Conservation (phyloP, 2,888 invertebrate species). For the Pteria penguin region DNA sequence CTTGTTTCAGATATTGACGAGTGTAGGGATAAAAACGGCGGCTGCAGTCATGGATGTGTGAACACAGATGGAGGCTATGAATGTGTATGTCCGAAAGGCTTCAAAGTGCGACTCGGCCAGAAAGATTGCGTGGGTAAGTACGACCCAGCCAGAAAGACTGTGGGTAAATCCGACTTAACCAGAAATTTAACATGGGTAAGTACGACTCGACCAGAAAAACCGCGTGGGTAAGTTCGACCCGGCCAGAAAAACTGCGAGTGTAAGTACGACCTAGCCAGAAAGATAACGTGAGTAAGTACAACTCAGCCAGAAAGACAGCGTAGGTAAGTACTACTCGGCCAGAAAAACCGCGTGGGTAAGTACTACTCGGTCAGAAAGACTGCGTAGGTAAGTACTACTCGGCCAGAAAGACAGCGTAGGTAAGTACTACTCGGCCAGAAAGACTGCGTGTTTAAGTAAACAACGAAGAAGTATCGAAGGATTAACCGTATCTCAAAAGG, state of each 20-base stretch:
- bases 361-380: too few species aligned
- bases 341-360: slow-evolving; percentile 74
- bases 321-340: slow-evolving; percentile 71
- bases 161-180: too few species aligned
- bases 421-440: too few species aligned
- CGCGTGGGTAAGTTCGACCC: slow-evolving; percentile 75
- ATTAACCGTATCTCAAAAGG: too few species aligned
- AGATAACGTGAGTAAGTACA: too few species aligned
- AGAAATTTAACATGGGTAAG: too few species aligned
- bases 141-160: too few species aligned
- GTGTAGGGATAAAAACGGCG: slow-evolving; percentile 70
- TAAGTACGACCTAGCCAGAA: too few species aligned
- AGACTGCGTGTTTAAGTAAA: too few species aligned
- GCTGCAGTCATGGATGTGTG: slow-evolving; percentile 76
- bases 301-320: slow-evolving; percentile 70
- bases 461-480: too few species aligned
- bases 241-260: too few species aligned
- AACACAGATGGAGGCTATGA: slow-evolving; percentile 77
- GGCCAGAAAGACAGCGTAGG: slow-evolving; percentile 75
- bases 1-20: slow-evolving; percentile 78
- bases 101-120: slow-evolving; percentile 69
- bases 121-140: slow-evolving; percentile 74
- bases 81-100: slow-evolving; percentile 77
- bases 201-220: slow-evolving; percentile 67
- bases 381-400: slow-evolving; percentile 63